Percentiles rank a stretch among this genome's conserved stretches.
Evolutionary conservation across 2,888 invertebrate genomes (phyloP).

Genomic region (Limnephilus auricula): DNA sequence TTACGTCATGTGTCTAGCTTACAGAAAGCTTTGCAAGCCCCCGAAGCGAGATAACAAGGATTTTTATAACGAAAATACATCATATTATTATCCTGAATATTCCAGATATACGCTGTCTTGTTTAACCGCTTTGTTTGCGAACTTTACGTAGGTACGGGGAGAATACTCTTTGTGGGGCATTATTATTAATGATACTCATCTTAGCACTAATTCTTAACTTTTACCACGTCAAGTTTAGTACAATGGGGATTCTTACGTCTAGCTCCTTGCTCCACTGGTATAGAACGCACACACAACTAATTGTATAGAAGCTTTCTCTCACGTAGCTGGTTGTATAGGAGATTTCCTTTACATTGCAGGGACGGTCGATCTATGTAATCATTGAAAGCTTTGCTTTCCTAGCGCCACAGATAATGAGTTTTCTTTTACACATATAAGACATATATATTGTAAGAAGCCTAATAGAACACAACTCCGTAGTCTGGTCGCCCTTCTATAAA

Average conservation of each 20-base stretch:
- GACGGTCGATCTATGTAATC: background rate
- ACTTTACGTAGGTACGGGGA: background rate
- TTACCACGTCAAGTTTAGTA: constrained; percentile 2
- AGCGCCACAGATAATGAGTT: background rate
- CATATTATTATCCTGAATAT: background rate
- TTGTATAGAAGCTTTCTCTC: background rate
- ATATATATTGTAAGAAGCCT: too few species aligned
- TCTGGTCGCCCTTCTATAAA: too few species aligned
- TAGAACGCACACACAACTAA: background rate
- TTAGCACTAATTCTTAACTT: constrained; percentile 9
- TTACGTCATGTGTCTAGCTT: background rate
- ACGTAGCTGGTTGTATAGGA: background rate
- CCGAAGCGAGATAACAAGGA: background rate
- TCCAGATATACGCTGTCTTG: background rate
- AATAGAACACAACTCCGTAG: too few species aligned
- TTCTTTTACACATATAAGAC: too few species aligned
- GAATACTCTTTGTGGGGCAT: background rate
- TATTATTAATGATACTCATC: background rate
- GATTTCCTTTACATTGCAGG: background rate
- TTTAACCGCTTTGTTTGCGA: constrained; percentile 25
- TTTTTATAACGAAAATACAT: background rate
- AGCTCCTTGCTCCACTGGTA: constrained; percentile 2
- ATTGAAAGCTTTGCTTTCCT: background rate
- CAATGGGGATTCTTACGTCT: constrained; percentile 15
- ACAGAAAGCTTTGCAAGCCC: background rate